Percentiles rank a stretch among this genome's conserved stretches.
phyloP scores from a whole-genome alignment of 2,888 invertebrate genomes.

The Fissipunctia ypsillon region DNA sequence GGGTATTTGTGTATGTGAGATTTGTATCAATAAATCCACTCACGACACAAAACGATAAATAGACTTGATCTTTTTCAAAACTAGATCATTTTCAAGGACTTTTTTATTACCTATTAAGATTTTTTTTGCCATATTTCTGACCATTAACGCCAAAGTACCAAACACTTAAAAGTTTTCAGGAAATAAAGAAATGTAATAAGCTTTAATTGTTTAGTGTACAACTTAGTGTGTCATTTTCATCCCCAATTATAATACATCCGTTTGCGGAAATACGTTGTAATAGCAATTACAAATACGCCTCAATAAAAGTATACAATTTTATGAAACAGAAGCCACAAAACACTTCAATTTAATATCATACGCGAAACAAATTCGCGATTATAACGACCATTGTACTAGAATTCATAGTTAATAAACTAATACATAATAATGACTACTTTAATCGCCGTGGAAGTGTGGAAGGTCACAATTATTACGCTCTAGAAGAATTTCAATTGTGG shows the following conservation, averaged over 20 bases:
- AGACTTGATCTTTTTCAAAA: not conserved
- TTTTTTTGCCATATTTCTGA: too few relatives aligned
- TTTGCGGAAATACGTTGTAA: not conserved
- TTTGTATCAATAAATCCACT: not conserved
- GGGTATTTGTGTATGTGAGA: not conserved
- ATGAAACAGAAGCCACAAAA: not conserved
- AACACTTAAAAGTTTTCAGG: not conserved
- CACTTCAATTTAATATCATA: not conserved
- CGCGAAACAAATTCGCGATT: conserved; percentile 34
- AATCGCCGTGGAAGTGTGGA: conserved; percentile 24
- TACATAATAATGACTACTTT: conserved; percentile 21
- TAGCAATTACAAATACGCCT: not conserved
- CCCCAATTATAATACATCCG: not conserved
- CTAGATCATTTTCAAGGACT: not conserved
- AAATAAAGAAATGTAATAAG: too few relatives aligned
- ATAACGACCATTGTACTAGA: conserved; percentile 20
- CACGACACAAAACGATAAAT: not conserved
- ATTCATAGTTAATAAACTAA: conserved; percentile 22
- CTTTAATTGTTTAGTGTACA: too few relatives aligned
- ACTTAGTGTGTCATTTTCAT: too few relatives aligned
- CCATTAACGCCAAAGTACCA: not conserved
- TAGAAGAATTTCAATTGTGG: conserved; percentile 31
- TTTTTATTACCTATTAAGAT: not conserved
- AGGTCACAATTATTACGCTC: conserved; percentile 29
- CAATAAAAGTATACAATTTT: not conserved